Conservation (phyloP, 2,797 vertebrate species). For the Notolabrus celidotus region DNA sequence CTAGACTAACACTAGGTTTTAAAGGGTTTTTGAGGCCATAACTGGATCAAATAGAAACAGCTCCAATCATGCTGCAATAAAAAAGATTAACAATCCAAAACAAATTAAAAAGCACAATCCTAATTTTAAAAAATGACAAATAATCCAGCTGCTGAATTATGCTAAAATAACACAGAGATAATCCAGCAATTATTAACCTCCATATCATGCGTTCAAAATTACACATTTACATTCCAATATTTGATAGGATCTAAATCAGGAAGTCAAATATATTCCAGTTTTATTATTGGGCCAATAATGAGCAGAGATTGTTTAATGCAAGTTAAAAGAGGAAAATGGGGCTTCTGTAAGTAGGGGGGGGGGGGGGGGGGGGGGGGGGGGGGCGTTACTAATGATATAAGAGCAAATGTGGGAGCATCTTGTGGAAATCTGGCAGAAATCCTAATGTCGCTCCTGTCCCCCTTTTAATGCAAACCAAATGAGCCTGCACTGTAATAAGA, state of each 20-base stretch:
- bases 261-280: slow-evolving; percentile 83
- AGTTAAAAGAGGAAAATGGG: slow-evolving; percentile 73
- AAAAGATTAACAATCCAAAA: slow-evolving; percentile 56
- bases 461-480: slow-evolving; percentile 99
- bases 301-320: slow-evolving; percentile 81
- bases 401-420: slow-evolving; percentile 91
- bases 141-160: slow-evolving; percentile 66
- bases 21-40: slow-evolving; percentile 16
- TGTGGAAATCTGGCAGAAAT: slow-evolving; percentile 98
- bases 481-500: slow-evolving; percentile 97
- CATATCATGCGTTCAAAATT: slow-evolving; percentile 74
- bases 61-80: slow-evolving; percentile 11
- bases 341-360: slow-evolving; percentile 48
- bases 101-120: slow-evolving; percentile 64
- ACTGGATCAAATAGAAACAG: slow-evolving; percentile 30
- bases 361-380: slow-evolving; percentile 24
- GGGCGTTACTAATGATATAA: slow-evolving; percentile 93
- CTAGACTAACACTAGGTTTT: slow-evolving; percentile 5
- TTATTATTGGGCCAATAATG: slow-evolving; percentile 84
- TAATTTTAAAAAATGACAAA: slow-evolving; percentile 63
- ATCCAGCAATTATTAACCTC: slow-evolving; percentile 71
- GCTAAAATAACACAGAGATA: slow-evolving; percentile 66
- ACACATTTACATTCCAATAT: slow-evolving; percentile 82
- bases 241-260: slow-evolving; percentile 82
- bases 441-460: slow-evolving; percentile 98